Percentiles rank a stretch among this genome's conserved stretches.
phyloP scores from a whole-genome alignment of 2,888 invertebrate species.

The Saturnia japonica region DNA sequence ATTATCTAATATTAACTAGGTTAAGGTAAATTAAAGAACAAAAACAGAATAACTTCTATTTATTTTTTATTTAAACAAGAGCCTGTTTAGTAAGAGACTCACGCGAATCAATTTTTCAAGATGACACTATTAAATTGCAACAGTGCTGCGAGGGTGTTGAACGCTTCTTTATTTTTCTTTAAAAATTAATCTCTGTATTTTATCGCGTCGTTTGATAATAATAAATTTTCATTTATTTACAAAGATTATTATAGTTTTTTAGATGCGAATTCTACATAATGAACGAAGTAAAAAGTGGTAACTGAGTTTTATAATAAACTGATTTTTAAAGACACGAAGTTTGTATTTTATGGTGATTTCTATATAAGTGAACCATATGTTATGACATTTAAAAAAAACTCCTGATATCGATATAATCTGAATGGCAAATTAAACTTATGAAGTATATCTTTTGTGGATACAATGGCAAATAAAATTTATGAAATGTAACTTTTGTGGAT shows the following conservation, averaged over 20 bases:
- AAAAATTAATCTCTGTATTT: slow-evolving; percentile 1
- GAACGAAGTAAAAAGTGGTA: background rate
- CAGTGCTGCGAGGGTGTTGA: background rate
- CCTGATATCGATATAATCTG: background rate
- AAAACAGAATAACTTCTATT: background rate
- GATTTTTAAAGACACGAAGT: background rate
- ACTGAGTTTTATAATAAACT: background rate
- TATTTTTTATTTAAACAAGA: background rate
- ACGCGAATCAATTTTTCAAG: slow-evolving; percentile 20
- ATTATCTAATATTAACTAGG: background rate
- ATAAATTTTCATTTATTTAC: background rate
- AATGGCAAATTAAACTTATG: background rate
- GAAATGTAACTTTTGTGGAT: background rate
- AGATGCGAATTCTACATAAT: background rate
- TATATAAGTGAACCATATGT: no score
- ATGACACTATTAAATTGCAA: slow-evolving; percentile 18
- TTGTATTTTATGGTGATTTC: background rate
- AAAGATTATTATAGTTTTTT: background rate
- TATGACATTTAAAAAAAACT: background rate
- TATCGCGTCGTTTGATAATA: background rate
- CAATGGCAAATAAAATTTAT: background rate
- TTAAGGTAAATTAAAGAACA: background rate
- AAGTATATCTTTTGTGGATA: background rate
- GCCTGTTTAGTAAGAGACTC: slow-evolving; percentile 15
- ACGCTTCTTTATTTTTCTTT: slow-evolving; percentile 11